A percentile compares a stretch with the other conserved stretches of the same genome.
Conservation (phyloP, 2,113 vertebrate genomes). For the Chinchilla lanigera region DNA sequence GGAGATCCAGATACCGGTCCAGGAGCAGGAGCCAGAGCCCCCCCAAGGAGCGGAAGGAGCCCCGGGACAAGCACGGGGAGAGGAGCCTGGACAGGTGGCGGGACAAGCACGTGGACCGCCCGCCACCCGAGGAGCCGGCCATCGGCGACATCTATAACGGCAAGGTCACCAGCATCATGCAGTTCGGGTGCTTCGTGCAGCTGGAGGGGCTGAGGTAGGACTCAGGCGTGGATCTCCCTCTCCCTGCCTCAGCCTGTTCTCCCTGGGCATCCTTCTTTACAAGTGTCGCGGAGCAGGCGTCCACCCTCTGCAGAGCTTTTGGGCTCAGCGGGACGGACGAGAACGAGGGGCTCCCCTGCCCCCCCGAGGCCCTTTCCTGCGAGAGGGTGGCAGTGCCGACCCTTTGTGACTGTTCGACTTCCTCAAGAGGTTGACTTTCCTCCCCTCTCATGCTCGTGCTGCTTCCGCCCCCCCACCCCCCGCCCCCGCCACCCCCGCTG, state of each 20-base stretch:
- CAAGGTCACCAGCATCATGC: conserved; percentile 99
- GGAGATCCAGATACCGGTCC: conserved; percentile 84
- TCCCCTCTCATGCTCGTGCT: not conserved
- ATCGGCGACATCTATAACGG: conserved; percentile 98
- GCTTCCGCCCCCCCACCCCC: not conserved
- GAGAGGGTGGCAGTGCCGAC: not conserved
- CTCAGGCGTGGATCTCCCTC: not conserved
- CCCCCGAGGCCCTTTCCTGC: not conserved
- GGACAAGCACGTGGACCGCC: conserved; percentile 96
- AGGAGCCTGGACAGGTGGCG: conserved; percentile 91
- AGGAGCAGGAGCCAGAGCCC: conserved; percentile 92
- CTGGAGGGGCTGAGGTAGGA: conserved; percentile 95
- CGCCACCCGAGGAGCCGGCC: conserved; percentile 95
- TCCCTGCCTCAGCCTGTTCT: not conserved
- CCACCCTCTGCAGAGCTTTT: not conserved
- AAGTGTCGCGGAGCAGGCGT: not conserved
- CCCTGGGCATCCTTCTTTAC: no score
- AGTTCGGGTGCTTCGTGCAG: conserved; percentile 99
- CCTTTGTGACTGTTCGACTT: not conserved
- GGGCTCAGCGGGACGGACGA: not conserved
- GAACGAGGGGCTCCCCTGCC: no score
- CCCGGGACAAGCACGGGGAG: conserved; percentile 81
- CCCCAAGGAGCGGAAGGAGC: conserved; percentile 86
- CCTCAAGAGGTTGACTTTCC: not conserved
- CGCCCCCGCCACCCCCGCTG: no score